phyloP scores from a whole-genome alignment of 2,888 invertebrate species.

The Myopa tessellatipennis region DNA sequence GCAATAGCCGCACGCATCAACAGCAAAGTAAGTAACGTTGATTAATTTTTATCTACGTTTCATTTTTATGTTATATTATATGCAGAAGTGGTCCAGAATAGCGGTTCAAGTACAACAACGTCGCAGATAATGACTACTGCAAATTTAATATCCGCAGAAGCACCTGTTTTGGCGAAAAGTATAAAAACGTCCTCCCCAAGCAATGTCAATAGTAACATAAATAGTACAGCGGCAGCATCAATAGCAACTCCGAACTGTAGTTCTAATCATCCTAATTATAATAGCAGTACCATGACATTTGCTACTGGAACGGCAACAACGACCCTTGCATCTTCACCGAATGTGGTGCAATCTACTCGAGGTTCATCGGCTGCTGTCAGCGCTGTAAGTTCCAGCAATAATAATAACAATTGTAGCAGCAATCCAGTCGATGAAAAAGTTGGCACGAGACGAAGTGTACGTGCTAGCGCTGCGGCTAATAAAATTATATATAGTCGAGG shows the following conservation, averaged over 20 bases:
- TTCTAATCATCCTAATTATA: slow-evolving; percentile 26
- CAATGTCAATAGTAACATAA: slow-evolving; percentile 16
- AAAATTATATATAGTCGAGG: slow-evolving; percentile 67
- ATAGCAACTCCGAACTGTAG: slow-evolving; percentile 19
- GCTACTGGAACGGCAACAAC: slow-evolving; percentile 40
- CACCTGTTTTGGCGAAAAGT: slow-evolving; percentile 49
- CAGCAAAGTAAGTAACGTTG: slow-evolving; percentile 46
- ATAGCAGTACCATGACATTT: slow-evolving; percentile 39
- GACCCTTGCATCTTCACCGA: slow-evolving; percentile 38
- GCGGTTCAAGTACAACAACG: slow-evolving; percentile 37
- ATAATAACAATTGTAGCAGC: slow-evolving; percentile 47
- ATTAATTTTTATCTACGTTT: neutral
- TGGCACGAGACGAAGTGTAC: slow-evolving; percentile 72
- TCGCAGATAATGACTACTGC: slow-evolving; percentile 40
- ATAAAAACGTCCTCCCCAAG: slow-evolving; percentile 27
- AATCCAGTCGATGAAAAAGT: slow-evolving; percentile 68
- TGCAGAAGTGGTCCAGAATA: neutral
- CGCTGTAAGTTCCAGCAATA: slow-evolving; percentile 40
- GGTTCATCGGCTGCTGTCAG: slow-evolving; percentile 53
- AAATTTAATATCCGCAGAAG: slow-evolving; percentile 26
- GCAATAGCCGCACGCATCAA: slow-evolving; percentile 46
- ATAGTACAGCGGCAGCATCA: slow-evolving; percentile 33
- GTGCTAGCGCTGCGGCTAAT: slow-evolving; percentile 66
- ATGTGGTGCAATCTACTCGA: slow-evolving; percentile 57
- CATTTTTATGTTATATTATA: neutral